Evolutionary conservation across 2,113 vertebrate genomes (phyloP), one percentile per base, ranked within the genome.

Genomic region (Tetrao urogallus): DNA sequence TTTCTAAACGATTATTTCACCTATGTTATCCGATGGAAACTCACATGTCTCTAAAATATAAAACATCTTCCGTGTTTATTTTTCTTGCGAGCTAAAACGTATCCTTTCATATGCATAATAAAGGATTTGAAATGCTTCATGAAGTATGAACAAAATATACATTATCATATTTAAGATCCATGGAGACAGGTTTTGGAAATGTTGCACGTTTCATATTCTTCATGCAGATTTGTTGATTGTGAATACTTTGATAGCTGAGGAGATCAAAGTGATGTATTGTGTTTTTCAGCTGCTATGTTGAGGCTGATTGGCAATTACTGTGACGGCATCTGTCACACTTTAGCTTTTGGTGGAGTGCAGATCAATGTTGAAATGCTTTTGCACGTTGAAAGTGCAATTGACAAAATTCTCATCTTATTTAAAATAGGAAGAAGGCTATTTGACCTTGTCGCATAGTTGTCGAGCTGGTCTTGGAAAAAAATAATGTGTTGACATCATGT

Each of bases 211-310:
- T 97, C 80, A 89, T 95, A 88, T 92, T 96, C 69, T 93, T 95
- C 86, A 45, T 91, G 95, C 79, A 87, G 89, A 94, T 97, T 97
- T 92, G 95, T 97, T 96, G 95, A 93, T 95, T 96, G 92, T 96
- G 95, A 89, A 93, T 95, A 83, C 91, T 96, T 96, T 92, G 94
- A 96, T 96, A 97, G 94, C 91, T 38, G 58, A 88, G 94, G 96
- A 97, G 97, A 97, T 98, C 95, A 97, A 98, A 98, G 96, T 89
- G 95, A 97, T 97, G 75, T 89, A 95, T 93, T 98, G 97, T 98
- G 84, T 97, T 97, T 97, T 97, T 97, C 96, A 98, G 97, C 96
- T 98, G 96, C 94, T 94, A 66, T 16, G 40, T 89, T 73, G 95
- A 88, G 83, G 89, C 96, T 95, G 96, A 97, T 95, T 95, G 95